phyloP scores from a whole-genome alignment of 2,113 vertebrate genomes.

The Neodontobutis hainanensis region DNA sequence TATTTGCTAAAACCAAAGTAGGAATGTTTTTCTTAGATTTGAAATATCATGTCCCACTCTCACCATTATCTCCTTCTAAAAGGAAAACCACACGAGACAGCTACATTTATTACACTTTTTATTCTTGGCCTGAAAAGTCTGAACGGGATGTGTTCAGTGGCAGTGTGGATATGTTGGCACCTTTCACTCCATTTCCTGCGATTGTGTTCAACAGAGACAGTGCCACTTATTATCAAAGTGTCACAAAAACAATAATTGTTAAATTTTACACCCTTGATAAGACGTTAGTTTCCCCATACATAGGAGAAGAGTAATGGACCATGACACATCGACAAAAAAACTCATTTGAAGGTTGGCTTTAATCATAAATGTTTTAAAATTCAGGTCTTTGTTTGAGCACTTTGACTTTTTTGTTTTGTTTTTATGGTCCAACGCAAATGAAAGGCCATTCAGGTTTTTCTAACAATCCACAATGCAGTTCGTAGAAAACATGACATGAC shows the following conservation, averaged over 20 bases:
- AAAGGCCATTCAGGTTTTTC: too few species aligned
- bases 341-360: too few species aligned
- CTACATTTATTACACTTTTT: slow-evolving; percentile 25
- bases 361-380: too few species aligned
- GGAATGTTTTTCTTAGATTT: slow-evolving; percentile 7
- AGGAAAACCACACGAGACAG: slow-evolving; percentile 28
- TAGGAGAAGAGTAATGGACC: too few species aligned
- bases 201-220: slow-evolving; percentile 39
- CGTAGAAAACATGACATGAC: too few species aligned
- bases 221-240: not conserved
- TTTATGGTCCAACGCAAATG: too few species aligned
- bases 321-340: too few species aligned
- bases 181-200: slow-evolving; percentile 36
- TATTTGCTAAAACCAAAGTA: not conserved
- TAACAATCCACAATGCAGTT: too few species aligned
- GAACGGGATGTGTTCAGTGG: not conserved
- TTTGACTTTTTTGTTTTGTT: too few species aligned
- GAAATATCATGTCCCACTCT: not conserved
- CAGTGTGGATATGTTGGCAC: slow-evolving; percentile 20
- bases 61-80: not conserved
- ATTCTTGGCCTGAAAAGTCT: slow-evolving; percentile 22
- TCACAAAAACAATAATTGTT: not conserved
- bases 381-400: too few species aligned
- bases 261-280: too few species aligned
- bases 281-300: too few species aligned